These are phyloP conservation scores for Fabriciana adippe DNA, from an alignment of 2,888 invertebrate genomes.

Conservation along the genomic window DNA sequence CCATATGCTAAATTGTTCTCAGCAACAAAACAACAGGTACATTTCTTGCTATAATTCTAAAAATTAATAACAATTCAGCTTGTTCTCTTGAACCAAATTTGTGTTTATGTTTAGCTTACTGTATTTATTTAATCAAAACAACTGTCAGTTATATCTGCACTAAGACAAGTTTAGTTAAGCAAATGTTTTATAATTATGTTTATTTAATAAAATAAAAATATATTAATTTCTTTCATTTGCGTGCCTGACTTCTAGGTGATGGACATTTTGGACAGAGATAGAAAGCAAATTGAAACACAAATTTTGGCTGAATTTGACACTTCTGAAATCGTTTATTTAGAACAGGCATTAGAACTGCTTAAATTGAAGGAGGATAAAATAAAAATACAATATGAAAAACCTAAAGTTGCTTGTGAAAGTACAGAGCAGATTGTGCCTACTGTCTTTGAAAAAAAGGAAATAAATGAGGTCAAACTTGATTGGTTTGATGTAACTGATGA, in stretches of 20 bases:
- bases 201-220: background rate
- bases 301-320: conserved; percentile 86
- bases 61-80: no score
- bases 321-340: conserved; percentile 92
- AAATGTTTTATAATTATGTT: no score
- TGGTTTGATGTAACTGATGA: conserved; percentile 73
- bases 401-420: conserved; percentile 32
- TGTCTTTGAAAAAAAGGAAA: conserved; percentile 59
- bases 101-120: no score
- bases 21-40: conserved; percentile 86
- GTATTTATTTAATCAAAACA: no score
- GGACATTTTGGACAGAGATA: conserved; percentile 88
- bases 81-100: no score
- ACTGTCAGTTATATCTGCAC: no score
- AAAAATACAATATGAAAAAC: conserved; percentile 49
- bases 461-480: conserved; percentile 62
- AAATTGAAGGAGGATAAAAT: conserved; percentile 73
- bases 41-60: background rate
- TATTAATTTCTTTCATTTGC: background rate
- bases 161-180: no score
- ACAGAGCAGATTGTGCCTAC: conserved; percentile 46
- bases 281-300: conserved; percentile 84
- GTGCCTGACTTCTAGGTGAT: conserved; percentile 73
- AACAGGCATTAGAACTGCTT: conserved; percentile 90
- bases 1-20: conserved; percentile 90